Percentiles rank a stretch among this genome's conserved stretches.
Evolutionary conservation across 2,797 vertebrate species (phyloP).

Genomic region (Acanthiza pusilla): DNA sequence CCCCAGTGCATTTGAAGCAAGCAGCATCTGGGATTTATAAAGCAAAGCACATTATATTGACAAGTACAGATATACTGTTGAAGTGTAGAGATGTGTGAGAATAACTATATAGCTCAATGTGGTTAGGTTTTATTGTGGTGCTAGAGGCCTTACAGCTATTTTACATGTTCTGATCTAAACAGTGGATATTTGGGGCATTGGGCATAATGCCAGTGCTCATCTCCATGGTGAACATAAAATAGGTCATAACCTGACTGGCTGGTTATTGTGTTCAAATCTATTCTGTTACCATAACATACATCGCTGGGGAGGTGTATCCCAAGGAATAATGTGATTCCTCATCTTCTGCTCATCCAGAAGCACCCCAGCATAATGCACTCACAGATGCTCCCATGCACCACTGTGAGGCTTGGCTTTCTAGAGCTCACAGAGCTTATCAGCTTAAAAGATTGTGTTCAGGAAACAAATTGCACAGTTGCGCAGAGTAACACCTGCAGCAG

Average conservation of each 20-base stretch:
- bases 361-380: not conserved
- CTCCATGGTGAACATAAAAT: not conserved
- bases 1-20: not conserved
- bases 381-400: not conserved
- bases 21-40: not conserved
- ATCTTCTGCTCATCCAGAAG: not conserved
- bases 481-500: not conserved
- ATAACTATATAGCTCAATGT: not conserved
- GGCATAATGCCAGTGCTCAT: not conserved
- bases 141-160: not conserved
- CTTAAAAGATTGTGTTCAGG: not conserved
- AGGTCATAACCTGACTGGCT: not conserved
- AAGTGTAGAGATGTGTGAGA: not conserved
- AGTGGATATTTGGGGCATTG: not conserved
- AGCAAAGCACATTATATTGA: not conserved
- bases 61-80: not conserved
- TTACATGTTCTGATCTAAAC: not conserved
- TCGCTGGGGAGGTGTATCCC: not conserved
- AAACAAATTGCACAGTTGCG: not conserved
- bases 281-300: not conserved
- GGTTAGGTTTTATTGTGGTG: not conserved
- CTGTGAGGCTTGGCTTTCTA: not conserved
- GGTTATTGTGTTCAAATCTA: not conserved
- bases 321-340: not conserved
- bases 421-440: not conserved